A percentile compares a stretch with the other conserved stretches of the same genome.
phyloP scores from a whole-genome alignment of 2,113 vertebrate genomes.

The Oryzias curvinotus region DNA sequence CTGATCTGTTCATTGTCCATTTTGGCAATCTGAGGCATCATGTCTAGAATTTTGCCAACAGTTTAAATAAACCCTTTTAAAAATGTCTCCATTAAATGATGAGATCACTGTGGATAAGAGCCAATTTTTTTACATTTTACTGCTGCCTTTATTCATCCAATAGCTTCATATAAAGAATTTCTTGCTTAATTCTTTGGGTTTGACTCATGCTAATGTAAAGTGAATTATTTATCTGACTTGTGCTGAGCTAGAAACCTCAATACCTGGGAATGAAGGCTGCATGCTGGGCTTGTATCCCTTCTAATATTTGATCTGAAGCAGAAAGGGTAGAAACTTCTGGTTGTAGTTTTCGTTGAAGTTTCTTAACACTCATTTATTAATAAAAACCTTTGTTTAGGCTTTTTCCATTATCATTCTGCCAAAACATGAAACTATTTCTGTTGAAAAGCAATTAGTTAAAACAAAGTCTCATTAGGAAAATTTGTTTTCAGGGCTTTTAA shows the following conservation, averaged over 20 bases:
- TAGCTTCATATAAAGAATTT: background rate
- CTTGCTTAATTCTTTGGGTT: slow-evolving; percentile 3
- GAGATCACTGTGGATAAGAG: background rate
- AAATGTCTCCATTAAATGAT: background rate
- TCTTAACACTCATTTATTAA: too few relatives aligned
- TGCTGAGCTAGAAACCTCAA: slow-evolving; percentile 12
- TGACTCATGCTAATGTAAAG: slow-evolving; percentile 8
- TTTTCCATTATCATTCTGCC: too few relatives aligned
- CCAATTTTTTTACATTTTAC: background rate
- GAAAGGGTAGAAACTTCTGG: too few relatives aligned
- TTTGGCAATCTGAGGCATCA: too few relatives aligned
- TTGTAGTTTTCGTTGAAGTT: too few relatives aligned
- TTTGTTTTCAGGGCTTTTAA: background rate
- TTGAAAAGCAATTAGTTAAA: too few relatives aligned
- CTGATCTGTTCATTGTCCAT: too few relatives aligned
- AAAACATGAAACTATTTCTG: too few relatives aligned
- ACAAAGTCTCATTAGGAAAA: background rate
- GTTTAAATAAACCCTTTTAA: background rate
- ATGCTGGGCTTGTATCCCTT: background rate
- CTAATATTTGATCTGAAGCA: too few relatives aligned
- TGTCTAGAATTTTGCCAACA: background rate
- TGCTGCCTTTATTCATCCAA: background rate
- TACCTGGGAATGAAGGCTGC: slow-evolving; percentile 1
- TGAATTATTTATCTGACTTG: slow-evolving; percentile 30
- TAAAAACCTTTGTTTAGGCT: too few relatives aligned